Conservation (phyloP, 2,797 vertebrate genomes). For the Cyprinodon diabolis region DNA sequence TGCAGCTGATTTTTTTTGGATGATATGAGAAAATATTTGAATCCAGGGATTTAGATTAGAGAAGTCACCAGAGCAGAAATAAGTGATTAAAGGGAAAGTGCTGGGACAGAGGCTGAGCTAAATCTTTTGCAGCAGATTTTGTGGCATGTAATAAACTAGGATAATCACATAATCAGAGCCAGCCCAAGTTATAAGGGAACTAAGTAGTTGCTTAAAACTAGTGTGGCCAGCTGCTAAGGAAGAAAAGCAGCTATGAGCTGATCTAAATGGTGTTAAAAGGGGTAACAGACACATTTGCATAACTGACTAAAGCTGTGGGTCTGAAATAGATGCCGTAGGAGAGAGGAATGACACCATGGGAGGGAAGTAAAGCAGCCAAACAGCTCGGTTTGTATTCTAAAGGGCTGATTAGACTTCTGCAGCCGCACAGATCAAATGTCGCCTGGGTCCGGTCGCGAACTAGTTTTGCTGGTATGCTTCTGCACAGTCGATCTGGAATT, state of each 20-base stretch:
- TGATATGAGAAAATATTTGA: conserved; percentile 12
- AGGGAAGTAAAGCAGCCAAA: background rate
- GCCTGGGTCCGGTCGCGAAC: no score
- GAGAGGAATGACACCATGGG: background rate
- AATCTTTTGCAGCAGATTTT: background rate
- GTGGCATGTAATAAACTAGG: background rate
- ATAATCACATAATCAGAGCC: background rate
- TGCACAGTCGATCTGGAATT: no score
- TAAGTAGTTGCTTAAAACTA: background rate
- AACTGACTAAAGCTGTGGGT: background rate
- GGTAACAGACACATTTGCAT: background rate
- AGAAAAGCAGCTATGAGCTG: background rate
- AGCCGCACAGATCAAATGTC: no score
- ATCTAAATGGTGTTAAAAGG: background rate
- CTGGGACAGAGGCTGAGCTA: conserved; percentile 1
- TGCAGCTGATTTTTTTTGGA: background rate
- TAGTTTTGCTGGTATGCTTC: no score
- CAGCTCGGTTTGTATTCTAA: background rate
- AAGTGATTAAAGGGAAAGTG: conserved; percentile 11
- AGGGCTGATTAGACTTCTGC: no score
- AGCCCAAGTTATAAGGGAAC: background rate
- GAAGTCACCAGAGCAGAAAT: conserved; percentile 4
- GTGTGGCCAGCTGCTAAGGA: background rate
- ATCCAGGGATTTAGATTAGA: conserved; percentile 11
- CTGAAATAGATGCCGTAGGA: background rate